Base-by-base conservation (phyloP, 2,797 vertebrate species). In the Dallia pectoralis region DNA sequence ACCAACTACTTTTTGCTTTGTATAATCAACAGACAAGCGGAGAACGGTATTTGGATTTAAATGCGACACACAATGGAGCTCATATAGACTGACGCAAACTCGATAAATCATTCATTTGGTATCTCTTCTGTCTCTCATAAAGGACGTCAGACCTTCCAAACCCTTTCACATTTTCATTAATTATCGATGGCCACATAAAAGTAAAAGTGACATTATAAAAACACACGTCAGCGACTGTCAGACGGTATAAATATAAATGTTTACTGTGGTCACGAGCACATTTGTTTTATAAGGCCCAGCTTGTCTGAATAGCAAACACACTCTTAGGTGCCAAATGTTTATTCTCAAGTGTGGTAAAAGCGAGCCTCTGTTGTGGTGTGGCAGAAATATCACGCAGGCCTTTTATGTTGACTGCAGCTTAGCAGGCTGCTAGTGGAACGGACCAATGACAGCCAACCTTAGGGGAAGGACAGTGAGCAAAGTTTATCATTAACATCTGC, bases 401-500 rank as follows among this genome's bases (percentile, higher is more conserved):
- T 51, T 68, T 49, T 25, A 70, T 62, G 32, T 30, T 32, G 56
- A 30, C 32, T 18, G 29, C 36, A 36, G 27, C 84, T 59, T 67
- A n/a, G 65, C 70, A 67, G 18, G 88, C 49, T 53, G 51, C 51
- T 8, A 53, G 51, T 53, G 75, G 64, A 85, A 73, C 78, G 15
- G 75, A 79, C 83, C 78, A 78, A 73, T 85, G 76, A n/a, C 66
- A 51, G 22, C 27, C 27, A 77, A 79, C 87, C 85, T 70, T 71
- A 53, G 64, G 66, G 86, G 70, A 72, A 44, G 44, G 40, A 83
- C 74, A 83, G 77, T 82, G 87, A 79, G 87, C 71, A 74, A 76
- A 80, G 78, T 87, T 90, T 88, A 89, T 85, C 84, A 83, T 87
- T 77, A 87, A 91, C 91, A 91, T 91, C 89, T 91, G 89, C 83